Evolutionary conservation across 2,888 invertebrate genomes (phyloP).

Genomic region (Macaria liturata): DNA sequence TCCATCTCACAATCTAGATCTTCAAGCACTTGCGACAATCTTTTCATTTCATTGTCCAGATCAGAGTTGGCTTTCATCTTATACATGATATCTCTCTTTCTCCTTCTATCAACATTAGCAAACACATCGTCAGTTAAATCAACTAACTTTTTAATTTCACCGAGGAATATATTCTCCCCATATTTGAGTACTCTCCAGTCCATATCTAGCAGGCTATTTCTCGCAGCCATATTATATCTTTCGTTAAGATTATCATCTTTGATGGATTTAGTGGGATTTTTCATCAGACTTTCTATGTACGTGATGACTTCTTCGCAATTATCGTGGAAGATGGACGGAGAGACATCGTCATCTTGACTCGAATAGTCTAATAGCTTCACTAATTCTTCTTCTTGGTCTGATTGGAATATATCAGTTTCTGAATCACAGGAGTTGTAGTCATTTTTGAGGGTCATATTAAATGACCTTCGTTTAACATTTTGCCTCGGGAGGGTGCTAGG

Average conservation of each 20-base stretch:
- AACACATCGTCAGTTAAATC: slow-evolving; percentile 60
- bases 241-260: slow-evolving; percentile 65
- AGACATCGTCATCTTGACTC: slow-evolving; percentile 84
- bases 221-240: slow-evolving; percentile 67
- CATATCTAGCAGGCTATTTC: slow-evolving; percentile 72
- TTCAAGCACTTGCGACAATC: slow-evolving; percentile 71
- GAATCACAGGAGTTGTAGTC: slow-evolving; percentile 83
- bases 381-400: slow-evolving; percentile 91
- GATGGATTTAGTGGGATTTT: slow-evolving; percentile 42
- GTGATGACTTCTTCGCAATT: slow-evolving; percentile 72
- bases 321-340: slow-evolving; percentile 72
- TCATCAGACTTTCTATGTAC: slow-evolving; percentile 67
- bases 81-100: slow-evolving; percentile 53
- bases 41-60: slow-evolving; percentile 74
- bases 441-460: slow-evolving; percentile 45
- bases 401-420: slow-evolving; percentile 90
- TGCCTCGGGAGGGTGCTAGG: slow-evolving; percentile 57
- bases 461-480: slow-evolving; percentile 53
- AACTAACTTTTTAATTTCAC: slow-evolving; percentile 69
- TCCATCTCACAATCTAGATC: slow-evolving; percentile 64
- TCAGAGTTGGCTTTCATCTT: slow-evolving; percentile 61
- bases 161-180: slow-evolving; percentile 75
- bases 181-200: slow-evolving; percentile 78
- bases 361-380: slow-evolving; percentile 88
- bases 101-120: slow-evolving; percentile 56